Base-by-base conservation (phyloP, 2,888 invertebrate species). In the Graphium colonna region DNA sequence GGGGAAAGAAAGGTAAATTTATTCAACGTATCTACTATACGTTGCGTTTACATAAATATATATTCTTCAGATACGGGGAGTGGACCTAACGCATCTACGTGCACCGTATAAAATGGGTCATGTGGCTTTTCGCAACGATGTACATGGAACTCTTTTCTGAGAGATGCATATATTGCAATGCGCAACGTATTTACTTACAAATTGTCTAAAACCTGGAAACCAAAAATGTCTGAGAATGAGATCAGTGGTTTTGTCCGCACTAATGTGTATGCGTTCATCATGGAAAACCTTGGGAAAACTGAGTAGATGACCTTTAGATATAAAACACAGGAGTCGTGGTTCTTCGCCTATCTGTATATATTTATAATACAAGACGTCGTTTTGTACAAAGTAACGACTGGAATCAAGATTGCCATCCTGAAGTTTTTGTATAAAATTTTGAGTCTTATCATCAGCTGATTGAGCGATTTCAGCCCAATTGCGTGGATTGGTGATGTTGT, bases 381-480 rank as follows among this genome's bases (percentile, higher is more conserved):
- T 61, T 1, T 42, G 18, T 17, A 26, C 31, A 4, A 56, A 44
- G 17, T 60, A 62, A 2, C 56, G 46, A 5, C 31, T 46, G 16
- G 55, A 10, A 33, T 61, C 65, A 39, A 58, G n/a, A 16, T 47
- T 10, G 4, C 48, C 58, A 28, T 67, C 55, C 1, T 39, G 39
- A 0, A 69, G 15, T 38, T 57, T 60, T 17, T 62, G 48, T 0
- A 68, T 9, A 0, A 69, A 31, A 0, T 5, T 17, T n/a, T 38
- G 58, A 0, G 64, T 66, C 33, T 68, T 65, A 0, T 54, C 46
- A 16, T 67, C 67, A 0, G 60, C 57, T 0, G 60, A 3, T 15
- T 68, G 65, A n/a, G 48, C 52, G 1, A 48, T 38, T 12, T 52
- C 42, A 0, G 52, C 47, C 52, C 47, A 52, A 33, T 52, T 52